Base-by-base conservation (phyloP, 1,140 invertebrate species). In the Cydia pomonella region DNA sequence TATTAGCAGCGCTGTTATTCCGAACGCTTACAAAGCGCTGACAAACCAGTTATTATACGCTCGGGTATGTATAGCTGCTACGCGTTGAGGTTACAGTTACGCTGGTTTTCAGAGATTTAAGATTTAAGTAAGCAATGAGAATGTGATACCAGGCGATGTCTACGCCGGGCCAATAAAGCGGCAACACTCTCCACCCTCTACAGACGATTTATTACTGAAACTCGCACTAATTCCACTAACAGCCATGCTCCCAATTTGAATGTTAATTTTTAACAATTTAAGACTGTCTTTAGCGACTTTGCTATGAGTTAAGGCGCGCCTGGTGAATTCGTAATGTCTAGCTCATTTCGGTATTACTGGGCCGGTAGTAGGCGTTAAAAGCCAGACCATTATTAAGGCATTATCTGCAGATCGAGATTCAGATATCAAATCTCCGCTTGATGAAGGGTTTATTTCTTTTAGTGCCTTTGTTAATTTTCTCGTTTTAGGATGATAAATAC, bases 201-300 rank as follows among this genome's bases (percentile, higher is more conserved):
- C 79, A 88, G 85, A 90, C 88, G 87, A 92, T 92, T 92, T 92
- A 92, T 89, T 87, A 84, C 79, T 82, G 83, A 84, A 88, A 86
- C 84, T 88, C 87, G 82, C 82, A 90, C 87, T 91, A 92, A 92
- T 91, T 91, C 90, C 85, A 90, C 87, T 92, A 91, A 91, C 87
- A 88, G 90, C 85, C 64, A 76, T 84, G 87, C 84, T 82, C 87
- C 82, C 88, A 87, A 92, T 91, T 90, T 92, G 85, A 89, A 91
- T 92, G 87, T 87, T 87, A 92, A 92, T 91, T 90, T 91, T 90
- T 91, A 89, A 89, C 87, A 90, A 89, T 92, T 89, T 88, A 85
- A 84, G 84, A 81, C 80, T 86, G 83, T 87, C 64, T 69, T 87
- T 86, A 88, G 82, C 77, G 84, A 87, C 84, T 84, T 86, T 83